Evolutionary conservation across 1,140 invertebrate genomes (phyloP).

Genomic region (Conus ventricosus): DNA sequence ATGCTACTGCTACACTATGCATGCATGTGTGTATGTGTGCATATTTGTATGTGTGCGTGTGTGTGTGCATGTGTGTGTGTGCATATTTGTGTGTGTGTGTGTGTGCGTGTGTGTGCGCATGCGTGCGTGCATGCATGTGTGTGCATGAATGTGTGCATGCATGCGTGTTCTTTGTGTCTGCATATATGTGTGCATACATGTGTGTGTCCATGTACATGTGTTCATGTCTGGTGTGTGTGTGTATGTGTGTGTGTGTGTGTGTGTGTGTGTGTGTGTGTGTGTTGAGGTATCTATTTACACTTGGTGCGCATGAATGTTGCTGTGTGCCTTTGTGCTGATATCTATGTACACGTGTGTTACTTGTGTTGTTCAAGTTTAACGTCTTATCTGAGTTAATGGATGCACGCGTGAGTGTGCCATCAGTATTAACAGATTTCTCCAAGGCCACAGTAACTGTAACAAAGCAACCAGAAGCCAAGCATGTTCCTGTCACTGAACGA

Average conservation of each 20-base stretch:
- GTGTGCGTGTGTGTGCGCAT: background rate
- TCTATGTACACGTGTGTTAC: too few relatives aligned
- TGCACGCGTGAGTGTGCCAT: too few relatives aligned
- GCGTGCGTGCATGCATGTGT: background rate
- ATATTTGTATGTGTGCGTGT: background rate
- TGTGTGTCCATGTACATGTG: conserved; percentile 15
- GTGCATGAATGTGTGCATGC: background rate
- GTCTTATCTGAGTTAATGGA: too few relatives aligned
- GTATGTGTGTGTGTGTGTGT: conserved; percentile 27
- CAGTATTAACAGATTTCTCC: too few relatives aligned
- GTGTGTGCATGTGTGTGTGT: background rate
- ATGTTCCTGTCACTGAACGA: too few relatives aligned
- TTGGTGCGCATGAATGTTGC: too few relatives aligned
- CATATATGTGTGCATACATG: conserved; percentile 22
- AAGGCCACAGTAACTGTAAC: too few relatives aligned
- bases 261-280: too few relatives aligned
- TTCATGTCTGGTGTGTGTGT: background rate
- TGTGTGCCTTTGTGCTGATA: too few relatives aligned
- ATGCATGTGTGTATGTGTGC: background rate
- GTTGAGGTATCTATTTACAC: too few relatives aligned
- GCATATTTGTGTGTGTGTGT: background rate
- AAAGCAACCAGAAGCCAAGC: too few relatives aligned
- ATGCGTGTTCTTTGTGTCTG: background rate
- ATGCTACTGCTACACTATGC: background rate
- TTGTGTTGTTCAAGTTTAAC: too few relatives aligned